Base-by-base conservation (phyloP, 2,113 vertebrate genomes). In the Piliocolobus tephrosceles region DNA sequence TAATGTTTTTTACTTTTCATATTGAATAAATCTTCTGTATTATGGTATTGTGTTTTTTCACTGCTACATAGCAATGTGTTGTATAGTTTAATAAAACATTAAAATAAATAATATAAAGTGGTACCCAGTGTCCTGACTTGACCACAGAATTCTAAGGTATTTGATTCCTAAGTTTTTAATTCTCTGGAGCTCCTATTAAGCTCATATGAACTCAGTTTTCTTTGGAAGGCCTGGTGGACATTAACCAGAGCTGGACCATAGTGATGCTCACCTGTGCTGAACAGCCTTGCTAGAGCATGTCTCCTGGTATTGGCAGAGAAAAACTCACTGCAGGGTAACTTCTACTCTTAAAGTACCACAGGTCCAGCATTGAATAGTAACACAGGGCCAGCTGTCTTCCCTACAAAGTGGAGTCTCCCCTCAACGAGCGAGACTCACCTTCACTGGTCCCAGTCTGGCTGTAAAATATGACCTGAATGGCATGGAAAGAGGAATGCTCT, bases 1-100 rank as follows among this genome's bases (percentile, higher is more conserved):
- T n/a, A 20, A 17, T 40, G 3, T 80, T 75, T 64, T 96, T 72
- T 96, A 32, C 13, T 88, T 94, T 94, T 58, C 32, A 91, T 73
- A 64, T 94, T 50, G n/a, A 66, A 47, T 16, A 52, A 4, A 76
- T 45, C 35, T 91, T 58, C 13, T 92, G 11, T 79, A 83, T 13
- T 50, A 2, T 70, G 6, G 13, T 73, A n/a, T 78, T 20, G 23
- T 76, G 43, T 47, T 73, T 78, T 78, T 40, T 50, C 47, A 64
- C 18, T 86, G 13, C 30, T 35, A 50, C 16, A 2, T 27, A 76
- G 18, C 11, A 75, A n/a, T 22, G 27, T 40, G n/a, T 40, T 12
- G 75, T 30, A 8, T 20, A 84, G n/a, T 89, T 40, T 86, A 92
- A 50, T 55, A 76, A 76, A 90, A 85, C 14, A 27, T 76, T 81